Conservation (phyloP, 92 coral and sea anemone genomes). For the Umimayanthus chanpuru region DNA sequence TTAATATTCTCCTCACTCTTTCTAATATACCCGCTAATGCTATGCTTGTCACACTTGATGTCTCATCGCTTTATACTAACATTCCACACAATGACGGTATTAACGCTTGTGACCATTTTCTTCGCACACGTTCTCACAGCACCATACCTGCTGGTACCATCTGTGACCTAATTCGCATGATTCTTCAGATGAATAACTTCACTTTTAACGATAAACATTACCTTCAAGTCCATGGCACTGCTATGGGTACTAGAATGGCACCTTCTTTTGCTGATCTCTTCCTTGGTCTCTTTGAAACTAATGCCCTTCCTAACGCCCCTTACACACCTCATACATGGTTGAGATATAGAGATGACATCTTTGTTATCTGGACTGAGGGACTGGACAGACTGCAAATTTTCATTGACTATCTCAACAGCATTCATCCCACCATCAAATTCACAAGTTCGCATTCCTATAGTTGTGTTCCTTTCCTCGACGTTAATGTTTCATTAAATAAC, state of each 20-base stretch:
- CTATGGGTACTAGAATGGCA: too few species aligned
- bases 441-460: conserved; percentile 6
- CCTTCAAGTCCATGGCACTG: conserved; percentile 35
- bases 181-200: conserved; percentile 46
- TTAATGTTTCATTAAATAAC: background rate
- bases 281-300: too few species aligned
- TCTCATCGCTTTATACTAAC: background rate
- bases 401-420: conserved; percentile 1
- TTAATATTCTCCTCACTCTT: background rate
- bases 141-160: conserved; percentile 27
- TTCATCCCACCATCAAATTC: conserved; percentile 32
- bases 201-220: conserved; percentile 45
- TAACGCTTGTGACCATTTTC: too few species aligned
- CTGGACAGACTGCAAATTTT: background rate
- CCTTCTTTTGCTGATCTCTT: too few species aligned
- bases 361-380: conserved; percentile 32
- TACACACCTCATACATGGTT: conserved; percentile 12
- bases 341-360: conserved; percentile 23
- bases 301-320: too few species aligned
- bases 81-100: too few species aligned
- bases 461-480: conserved; percentile 21
- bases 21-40: conserved; percentile 7
- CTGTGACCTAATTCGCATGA: conserved; percentile 39
- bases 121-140: too few species aligned
- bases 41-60: conserved; percentile 38